phyloP scores from a whole-genome alignment of 1,140 invertebrate genomes.

The Pygmarrhopalites habei region DNA sequence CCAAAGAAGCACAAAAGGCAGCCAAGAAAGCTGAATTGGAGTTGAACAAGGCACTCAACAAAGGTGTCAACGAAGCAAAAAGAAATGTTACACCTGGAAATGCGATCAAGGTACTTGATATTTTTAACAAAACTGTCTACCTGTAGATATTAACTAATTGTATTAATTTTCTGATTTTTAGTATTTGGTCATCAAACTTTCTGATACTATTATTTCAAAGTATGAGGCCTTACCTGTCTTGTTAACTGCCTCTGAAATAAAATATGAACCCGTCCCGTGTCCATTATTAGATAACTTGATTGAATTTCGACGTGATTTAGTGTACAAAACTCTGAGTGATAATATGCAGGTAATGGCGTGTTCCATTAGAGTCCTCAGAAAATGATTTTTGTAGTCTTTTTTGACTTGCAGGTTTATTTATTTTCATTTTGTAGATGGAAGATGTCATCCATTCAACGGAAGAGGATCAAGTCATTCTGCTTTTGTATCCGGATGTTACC shows the following conservation, averaged over 20 bases:
- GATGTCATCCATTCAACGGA: constrained; percentile 13
- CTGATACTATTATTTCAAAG: constrained; percentile 13
- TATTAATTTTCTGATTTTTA: background rate
- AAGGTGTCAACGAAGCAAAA: constrained; percentile 10
- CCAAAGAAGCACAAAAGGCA: constrained; percentile 12
- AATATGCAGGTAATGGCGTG: constrained; percentile 18
- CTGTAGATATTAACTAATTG: background rate
- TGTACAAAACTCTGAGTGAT: constrained; percentile 24
- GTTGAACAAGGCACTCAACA: constrained; percentile 27
- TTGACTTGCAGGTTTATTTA: background rate
- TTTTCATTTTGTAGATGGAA: constrained; percentile 19
- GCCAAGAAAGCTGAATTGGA: constrained; percentile 11
- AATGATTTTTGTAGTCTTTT: background rate
- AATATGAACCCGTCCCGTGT: constrained; percentile 8
- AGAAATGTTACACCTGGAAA: constrained; percentile 31
- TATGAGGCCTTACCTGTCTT: constrained; percentile 5
- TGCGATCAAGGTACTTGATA: constrained; percentile 24
- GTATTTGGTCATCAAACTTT: background rate
- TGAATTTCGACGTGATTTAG: constrained; percentile 22
- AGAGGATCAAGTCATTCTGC: constrained; percentile 27
- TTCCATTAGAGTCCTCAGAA: background rate
- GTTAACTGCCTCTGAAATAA: constrained; percentile 14
- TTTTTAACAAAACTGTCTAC: background rate
- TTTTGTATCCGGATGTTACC: constrained; percentile 17
- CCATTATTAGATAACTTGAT: constrained; percentile 25